Evolutionary conservation across 2,797 vertebrate species (phyloP).

Genomic region (Babyrousa celebensis): DNA sequence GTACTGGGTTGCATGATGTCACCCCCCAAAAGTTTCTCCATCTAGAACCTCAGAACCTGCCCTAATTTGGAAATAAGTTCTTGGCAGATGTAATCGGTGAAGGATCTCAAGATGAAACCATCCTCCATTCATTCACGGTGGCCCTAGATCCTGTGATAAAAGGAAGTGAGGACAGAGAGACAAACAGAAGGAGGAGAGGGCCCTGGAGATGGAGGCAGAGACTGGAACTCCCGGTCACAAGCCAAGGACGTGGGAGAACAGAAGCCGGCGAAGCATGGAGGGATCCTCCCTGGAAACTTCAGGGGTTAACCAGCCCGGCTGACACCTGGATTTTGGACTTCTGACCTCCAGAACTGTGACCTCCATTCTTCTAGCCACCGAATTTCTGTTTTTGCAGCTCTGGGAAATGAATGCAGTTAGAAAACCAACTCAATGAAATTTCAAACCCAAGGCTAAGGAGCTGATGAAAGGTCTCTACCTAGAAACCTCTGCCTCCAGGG

Average conservation of each 20-base stretch:
- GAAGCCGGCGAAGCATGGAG: neutral
- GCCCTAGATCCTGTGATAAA: neutral
- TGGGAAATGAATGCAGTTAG: neutral
- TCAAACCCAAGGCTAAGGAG: too few species aligned
- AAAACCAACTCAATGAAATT: neutral
- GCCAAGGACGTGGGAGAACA: too few species aligned
- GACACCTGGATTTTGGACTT: neutral
- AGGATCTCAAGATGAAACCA: neutral
- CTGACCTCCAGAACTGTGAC: neutral
- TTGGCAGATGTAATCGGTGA: neutral
- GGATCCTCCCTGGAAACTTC: neutral
- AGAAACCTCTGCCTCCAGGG: neutral
- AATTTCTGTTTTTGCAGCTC: neutral
- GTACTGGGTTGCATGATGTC: too few species aligned
- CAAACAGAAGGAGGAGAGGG: neutral
- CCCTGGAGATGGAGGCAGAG: neutral
- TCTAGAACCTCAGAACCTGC: neutral
- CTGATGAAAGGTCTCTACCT: fast-evolving
- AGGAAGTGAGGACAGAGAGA: neutral
- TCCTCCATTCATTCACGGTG: neutral
- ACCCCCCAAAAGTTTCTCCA: too few species aligned
- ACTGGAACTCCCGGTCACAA: too few species aligned
- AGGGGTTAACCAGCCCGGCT: neutral
- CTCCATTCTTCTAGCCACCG: neutral
- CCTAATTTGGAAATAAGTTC: neutral